phyloP scores from a whole-genome alignment of 2,888 invertebrate genomes.

The Sceliomorpha sp. region DNA sequence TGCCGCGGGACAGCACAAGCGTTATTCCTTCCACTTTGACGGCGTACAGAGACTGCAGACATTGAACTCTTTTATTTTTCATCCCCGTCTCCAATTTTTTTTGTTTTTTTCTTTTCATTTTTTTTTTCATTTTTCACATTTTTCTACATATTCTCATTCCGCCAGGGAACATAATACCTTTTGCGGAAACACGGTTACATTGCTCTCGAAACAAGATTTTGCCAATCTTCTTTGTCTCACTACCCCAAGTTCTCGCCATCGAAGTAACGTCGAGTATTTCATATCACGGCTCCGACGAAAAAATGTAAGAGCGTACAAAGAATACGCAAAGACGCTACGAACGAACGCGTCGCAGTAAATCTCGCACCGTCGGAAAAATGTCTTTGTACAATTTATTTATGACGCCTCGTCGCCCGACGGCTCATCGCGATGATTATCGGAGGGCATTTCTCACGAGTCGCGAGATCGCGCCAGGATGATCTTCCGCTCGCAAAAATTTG shows the following conservation, averaged over 20 bases:
- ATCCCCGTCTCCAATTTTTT: slow-evolving; percentile 21
- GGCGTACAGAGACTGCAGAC: slow-evolving; percentile 53
- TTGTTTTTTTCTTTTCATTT: slow-evolving; percentile 6
- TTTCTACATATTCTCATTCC: not conserved
- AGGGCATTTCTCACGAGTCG: not conserved
- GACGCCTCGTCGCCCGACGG: too few relatives aligned
- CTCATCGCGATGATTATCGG: too few relatives aligned
- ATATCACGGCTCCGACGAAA: too few relatives aligned
- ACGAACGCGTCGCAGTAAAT: too few relatives aligned
- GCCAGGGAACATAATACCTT: not conserved
- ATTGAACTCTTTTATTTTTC: slow-evolving; percentile 38
- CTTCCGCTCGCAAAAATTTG: too few relatives aligned
- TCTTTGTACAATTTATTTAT: too few relatives aligned
- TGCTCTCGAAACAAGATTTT: not conserved
- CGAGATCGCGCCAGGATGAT: too few relatives aligned
- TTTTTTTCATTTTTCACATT: not conserved
- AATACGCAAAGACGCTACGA: too few relatives aligned
- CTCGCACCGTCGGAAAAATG: too few relatives aligned
- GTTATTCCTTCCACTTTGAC: slow-evolving; percentile 66
- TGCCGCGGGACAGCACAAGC: slow-evolving; percentile 21
- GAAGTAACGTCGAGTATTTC: too few relatives aligned
- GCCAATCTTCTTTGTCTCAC: not conserved
- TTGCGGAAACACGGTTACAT: not conserved
- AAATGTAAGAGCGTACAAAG: too few relatives aligned
- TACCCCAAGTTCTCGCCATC: too few relatives aligned